Evolutionary conservation across 35 echinoderm and acorn worm genomes (phyloP), one percentile per base, ranked within the genome.

Genomic region (Apostichopus parvimensis): DNA sequence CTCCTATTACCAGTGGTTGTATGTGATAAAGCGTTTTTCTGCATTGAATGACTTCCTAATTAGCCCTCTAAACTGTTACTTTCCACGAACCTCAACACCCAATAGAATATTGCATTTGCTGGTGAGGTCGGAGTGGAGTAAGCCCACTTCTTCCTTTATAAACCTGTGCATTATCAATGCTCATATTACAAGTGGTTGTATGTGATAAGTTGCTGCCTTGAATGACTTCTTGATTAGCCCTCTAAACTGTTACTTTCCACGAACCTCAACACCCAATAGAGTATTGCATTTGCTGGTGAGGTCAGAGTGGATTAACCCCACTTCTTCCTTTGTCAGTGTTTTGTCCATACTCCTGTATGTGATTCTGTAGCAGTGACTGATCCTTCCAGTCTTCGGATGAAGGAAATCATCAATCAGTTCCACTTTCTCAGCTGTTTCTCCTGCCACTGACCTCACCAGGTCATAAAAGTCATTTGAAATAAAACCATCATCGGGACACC

Each of bases 391-490:
- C 91, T 95, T 98, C 14, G 97, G 97, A 89, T 98, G 93, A 13
- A 52, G 62, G 87, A 96, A 98, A 68, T 98, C 93, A 72, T 98
- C 97, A 21, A 98, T 93, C 78, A 98, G 71, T 54, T 87, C 71
- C 52, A 98, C 97, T 70, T 82, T 80, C 75, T 98, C 97, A 6
- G 94, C 97, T 25, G 94, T 89, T 25, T 98, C 97, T 14, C 97
- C 97, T 10, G 92, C 97, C 4, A 98, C 78, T 15, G 75, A 87
- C 54, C 97, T 61, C 4, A 98, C 94, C 7, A 98, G 73, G 83
- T 98, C 97, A 60, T 96, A 96, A 90, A 98, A 98, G 80, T 98
- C 94, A 56, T 98, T 98, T 9, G 94, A 91, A 20, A 92, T 83
- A 28, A 96, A 98, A 52, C 78, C 82, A 6, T 21, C 26, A 6